A percentile compares a stretch with the other conserved stretches of the same genome.
These are phyloP conservation scores for Leucopsar rothschildi DNA, from an alignment of 2,113 vertebrate genomes.

Conservation along the genomic window DNA sequence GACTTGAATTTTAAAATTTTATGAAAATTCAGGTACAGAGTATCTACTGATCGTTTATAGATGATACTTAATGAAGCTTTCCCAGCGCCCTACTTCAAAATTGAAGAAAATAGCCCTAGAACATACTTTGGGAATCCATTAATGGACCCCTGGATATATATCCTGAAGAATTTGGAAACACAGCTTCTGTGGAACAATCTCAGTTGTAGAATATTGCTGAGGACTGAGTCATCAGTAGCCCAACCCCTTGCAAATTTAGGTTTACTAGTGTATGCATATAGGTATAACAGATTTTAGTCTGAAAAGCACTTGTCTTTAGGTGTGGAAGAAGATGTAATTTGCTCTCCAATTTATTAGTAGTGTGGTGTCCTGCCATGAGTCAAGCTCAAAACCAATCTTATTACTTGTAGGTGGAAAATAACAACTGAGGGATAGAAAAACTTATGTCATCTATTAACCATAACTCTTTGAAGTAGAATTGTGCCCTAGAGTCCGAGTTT, in stretches of 20 bases:
- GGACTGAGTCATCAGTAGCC: background rate
- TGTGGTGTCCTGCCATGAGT: background rate
- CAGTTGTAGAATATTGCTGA: background rate
- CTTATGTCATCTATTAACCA: background rate
- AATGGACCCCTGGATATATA: accelerated
- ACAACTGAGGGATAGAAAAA: background rate
- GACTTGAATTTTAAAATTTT: background rate
- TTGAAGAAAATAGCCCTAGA: background rate
- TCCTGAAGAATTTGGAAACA: background rate
- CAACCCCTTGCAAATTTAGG: background rate
- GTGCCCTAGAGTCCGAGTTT: background rate
- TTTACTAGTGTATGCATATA: background rate
- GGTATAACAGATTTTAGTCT: background rate
- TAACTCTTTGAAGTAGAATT: background rate
- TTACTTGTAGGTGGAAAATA: background rate
- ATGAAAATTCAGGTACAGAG: background rate
- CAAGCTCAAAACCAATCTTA: background rate
- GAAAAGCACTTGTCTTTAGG: background rate
- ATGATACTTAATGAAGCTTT: background rate
- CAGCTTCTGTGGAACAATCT: background rate
- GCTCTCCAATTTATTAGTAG: background rate
- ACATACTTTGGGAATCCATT: background rate
- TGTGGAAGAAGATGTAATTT: background rate
- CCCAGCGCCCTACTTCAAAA: background rate
- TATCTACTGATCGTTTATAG: background rate